phyloP scores from a whole-genome alignment of 1,140 invertebrate species.

The Drosophila quadrilineata region DNA sequence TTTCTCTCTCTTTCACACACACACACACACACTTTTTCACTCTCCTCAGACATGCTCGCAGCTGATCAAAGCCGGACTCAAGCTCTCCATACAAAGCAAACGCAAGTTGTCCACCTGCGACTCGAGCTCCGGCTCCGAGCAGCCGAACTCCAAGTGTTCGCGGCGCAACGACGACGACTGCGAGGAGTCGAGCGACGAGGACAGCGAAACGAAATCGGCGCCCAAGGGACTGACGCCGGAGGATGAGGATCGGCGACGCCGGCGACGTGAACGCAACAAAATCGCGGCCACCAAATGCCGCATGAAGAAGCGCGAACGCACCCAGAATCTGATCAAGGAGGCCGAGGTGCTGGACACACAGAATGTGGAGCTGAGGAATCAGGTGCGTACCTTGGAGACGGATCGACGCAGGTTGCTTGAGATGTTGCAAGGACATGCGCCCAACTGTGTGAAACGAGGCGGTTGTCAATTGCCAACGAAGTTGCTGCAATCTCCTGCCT shows the following conservation, averaged over 20 bases:
- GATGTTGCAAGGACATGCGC: slow-evolving; percentile 84
- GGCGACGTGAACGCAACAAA: slow-evolving; percentile 95
- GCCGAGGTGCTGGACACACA: slow-evolving; percentile 93
- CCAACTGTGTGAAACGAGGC: slow-evolving; percentile 83
- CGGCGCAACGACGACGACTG: slow-evolving; percentile 70
- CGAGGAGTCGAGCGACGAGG: slow-evolving; percentile 73
- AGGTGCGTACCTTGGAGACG: slow-evolving; percentile 87
- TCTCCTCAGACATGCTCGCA: slow-evolving; percentile 91
- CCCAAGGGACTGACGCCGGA: slow-evolving; percentile 88
- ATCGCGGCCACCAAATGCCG: slow-evolving; percentile 97
- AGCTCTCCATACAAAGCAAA: slow-evolving; percentile 94
- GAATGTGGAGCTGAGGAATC: slow-evolving; percentile 91
- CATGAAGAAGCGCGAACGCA: slow-evolving; percentile 95
- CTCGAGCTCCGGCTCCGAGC: slow-evolving; percentile 82
- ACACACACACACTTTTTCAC: too few species aligned
- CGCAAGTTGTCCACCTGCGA: slow-evolving; percentile 87
- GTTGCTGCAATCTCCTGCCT: slow-evolving; percentile 67
- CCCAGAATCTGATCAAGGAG: slow-evolving; percentile 92
- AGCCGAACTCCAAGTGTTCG: slow-evolving; percentile 80
- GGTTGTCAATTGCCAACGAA: slow-evolving; percentile 68
- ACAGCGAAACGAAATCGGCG: slow-evolving; percentile 66
- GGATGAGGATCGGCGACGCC: slow-evolving; percentile 92
- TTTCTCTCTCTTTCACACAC: slow-evolving; percentile 7
- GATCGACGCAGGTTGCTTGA: slow-evolving; percentile 85
- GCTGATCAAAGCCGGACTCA: slow-evolving; percentile 94